Percentiles rank a stretch among this genome's conserved stretches.
These are phyloP conservation scores for Microplitis demolitor DNA, from an alignment of 1,140 invertebrate genomes.

Conservation along the genomic window DNA sequence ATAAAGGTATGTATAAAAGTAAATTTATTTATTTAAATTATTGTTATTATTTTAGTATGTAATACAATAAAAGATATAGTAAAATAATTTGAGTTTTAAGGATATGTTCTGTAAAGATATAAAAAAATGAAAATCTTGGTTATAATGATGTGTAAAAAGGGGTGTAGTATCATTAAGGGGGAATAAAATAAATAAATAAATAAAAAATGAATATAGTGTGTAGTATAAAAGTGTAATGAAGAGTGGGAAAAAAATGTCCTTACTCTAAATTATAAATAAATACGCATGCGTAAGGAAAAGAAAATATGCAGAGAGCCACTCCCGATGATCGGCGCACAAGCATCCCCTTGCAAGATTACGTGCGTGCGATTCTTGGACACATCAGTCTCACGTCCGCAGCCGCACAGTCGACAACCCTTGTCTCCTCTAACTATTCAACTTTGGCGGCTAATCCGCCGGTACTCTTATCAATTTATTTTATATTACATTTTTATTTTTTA, in stretches of 20 bases:
- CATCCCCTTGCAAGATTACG: constrained; percentile 36
- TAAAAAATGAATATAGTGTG: too few relatives aligned
- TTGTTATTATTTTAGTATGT: too few relatives aligned
- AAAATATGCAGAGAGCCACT: constrained; percentile 40
- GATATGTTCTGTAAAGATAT: neutral
- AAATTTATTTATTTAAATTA: too few relatives aligned
- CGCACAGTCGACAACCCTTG: constrained; percentile 45
- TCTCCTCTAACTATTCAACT: neutral
- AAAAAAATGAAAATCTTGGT: constrained; percentile 1
- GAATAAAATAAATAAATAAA: too few relatives aligned
- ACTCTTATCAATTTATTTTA: neutral
- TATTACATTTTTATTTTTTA: neutral
- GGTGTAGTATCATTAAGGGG: too few relatives aligned
- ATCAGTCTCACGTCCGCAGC: constrained; percentile 51
- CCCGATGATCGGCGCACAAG: constrained; percentile 42
- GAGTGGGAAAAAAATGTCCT: neutral
- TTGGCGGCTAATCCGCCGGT: neutral
- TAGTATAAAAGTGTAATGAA: too few relatives aligned
- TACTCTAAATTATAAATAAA: constrained; percentile 19
- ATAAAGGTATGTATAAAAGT: too few relatives aligned
- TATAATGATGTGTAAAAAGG: too few relatives aligned
- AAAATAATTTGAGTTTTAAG: neutral
- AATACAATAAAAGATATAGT: neutral
- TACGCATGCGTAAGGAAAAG: constrained; percentile 40
- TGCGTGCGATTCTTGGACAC: constrained; percentile 33